These are phyloP conservation scores for Hololepta plana DNA, from an alignment of 2,888 invertebrate genomes.

Conservation along the genomic window DNA sequence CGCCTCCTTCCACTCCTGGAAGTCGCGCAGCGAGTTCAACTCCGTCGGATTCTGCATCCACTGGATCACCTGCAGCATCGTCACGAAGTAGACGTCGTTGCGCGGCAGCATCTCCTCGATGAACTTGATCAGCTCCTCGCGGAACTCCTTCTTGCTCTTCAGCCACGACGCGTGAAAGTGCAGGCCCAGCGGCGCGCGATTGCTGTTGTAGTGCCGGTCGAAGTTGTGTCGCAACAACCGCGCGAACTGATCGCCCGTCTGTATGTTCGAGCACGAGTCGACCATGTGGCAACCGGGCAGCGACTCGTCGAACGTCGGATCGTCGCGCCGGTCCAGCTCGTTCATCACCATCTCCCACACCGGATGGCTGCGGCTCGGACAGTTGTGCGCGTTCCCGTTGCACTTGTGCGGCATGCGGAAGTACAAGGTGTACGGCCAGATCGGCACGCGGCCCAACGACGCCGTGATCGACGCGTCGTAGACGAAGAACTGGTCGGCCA, in stretches of 20 bases:
- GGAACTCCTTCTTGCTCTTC: slow-evolving; percentile 84
- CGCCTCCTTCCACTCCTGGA: slow-evolving; percentile 90
- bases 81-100: slow-evolving; percentile 86
- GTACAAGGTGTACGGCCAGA: slow-evolving; percentile 95
- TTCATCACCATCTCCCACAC: slow-evolving; percentile 97
- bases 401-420: slow-evolving; percentile 94
- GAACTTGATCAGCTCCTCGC: slow-evolving; percentile 79
- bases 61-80: slow-evolving; percentile 74
- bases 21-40: slow-evolving; percentile 67
- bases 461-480: slow-evolving; percentile 92
- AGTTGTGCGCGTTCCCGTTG: slow-evolving; percentile 85
- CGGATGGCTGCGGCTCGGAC: slow-evolving; percentile 77
- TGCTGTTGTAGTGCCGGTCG: slow-evolving; percentile 82
- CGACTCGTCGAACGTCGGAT: slow-evolving; percentile 84
- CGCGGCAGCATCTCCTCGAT: slow-evolving; percentile 81
- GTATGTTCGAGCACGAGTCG: slow-evolving; percentile 85
- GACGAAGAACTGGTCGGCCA: slow-evolving; percentile 86
- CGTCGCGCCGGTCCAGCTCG: slow-evolving; percentile 82
- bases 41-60: slow-evolving; percentile 95
- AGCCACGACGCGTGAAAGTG: slow-evolving; percentile 93
- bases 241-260: slow-evolving; percentile 77
- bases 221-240: slow-evolving; percentile 85
- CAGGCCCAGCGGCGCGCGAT: slow-evolving; percentile 81
- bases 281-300: slow-evolving; percentile 90
- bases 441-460: slow-evolving; percentile 71